A percentile compares a stretch with the other conserved stretches of the same genome.
Evolutionary conservation across 1,140 invertebrate species (phyloP).

Genomic region (Drosophila repleta): DNA sequence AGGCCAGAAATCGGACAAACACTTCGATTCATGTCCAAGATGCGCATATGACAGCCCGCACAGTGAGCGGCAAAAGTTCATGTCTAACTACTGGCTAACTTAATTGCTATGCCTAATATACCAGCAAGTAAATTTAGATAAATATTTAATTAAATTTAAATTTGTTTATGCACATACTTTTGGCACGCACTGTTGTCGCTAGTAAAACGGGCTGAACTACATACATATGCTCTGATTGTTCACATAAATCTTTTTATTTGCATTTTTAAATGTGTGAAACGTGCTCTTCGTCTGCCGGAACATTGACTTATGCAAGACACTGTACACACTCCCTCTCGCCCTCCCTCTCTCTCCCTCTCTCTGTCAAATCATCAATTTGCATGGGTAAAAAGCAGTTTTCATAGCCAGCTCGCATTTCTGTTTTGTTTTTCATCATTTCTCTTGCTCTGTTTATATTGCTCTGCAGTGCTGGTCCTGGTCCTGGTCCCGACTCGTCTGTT

Average conservation of each 20-base stretch:
- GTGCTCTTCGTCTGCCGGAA: not conserved
- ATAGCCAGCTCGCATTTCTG: conserved; percentile 7
- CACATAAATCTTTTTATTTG: not conserved
- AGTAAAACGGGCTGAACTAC: not conserved
- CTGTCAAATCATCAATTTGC: conserved; percentile 37
- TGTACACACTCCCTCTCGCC: not conserved
- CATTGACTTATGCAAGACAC: conserved; percentile 6
- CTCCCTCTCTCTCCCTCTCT: not conserved
- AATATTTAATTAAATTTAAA: no score
- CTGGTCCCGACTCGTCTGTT: conserved; percentile 41
- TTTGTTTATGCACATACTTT: not conserved
- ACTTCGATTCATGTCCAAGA: conserved; percentile 51
- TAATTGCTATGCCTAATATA: no score
- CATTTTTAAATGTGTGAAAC: not conserved
- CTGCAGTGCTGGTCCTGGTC: no score
- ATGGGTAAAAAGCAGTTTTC: conserved; percentile 30
- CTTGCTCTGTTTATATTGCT: not conserved
- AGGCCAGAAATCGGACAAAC: conserved; percentile 59
- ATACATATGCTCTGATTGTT: no score
- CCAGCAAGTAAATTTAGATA: no score
- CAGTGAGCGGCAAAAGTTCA: conserved; percentile 37
- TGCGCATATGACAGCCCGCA: conserved; percentile 4
- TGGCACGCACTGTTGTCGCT: not conserved
- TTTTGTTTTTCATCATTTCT: conserved; percentile 1
- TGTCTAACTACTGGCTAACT: not conserved